Evolutionary conservation across 2,888 invertebrate species (phyloP), one percentile per base, ranked within the genome.

Genomic region (Nematopogon swammerdamellus): DNA sequence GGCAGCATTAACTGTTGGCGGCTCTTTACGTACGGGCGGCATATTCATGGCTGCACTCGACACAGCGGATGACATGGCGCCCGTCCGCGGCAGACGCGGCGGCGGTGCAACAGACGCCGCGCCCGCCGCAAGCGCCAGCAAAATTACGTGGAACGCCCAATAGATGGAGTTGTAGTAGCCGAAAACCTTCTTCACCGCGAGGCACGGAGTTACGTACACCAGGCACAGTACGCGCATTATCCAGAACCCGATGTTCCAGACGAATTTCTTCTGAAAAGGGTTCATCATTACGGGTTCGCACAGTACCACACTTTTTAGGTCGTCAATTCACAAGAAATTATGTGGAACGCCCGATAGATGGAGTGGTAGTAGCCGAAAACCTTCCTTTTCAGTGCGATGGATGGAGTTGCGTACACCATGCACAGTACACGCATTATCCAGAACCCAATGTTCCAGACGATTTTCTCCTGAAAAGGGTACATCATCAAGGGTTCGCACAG

Each of bases 371-470:
- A n/a, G n/a, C n/a, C 55, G 0, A 53, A 54, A 1, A 47, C 16
- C 1, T 63, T 57, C 51, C 74, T 65, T 3, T 51, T 43, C 1
- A 75, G 47, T 2, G 71, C 54, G 17, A 72, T 58, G 51, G 77
- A 77, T 1, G 79, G 79, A 0, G 75, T 69, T 30, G 77, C 59
- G 56, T 79, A 79, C 19, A 70, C 63, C 1, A 77, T 56, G 54
- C 75, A 77, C 19, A 76, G 63, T 18, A 69, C 43, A 1, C 79
- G 66, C 72, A 74, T 74, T 53, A 77, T 70, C 0, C 72, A 70
- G 52, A 70, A 77, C 1, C 77, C 77, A n/a, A 79, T 64, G 53
- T 85, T 82, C 76, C 85, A 85, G 0, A 83, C 61, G 50, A 72
- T 65, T 58, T 81, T 79, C 58, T 75, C 70, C 85, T 87, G 72